phyloP scores from a whole-genome alignment of 2,797 vertebrate species.

The Mionectes olivaceus region DNA sequence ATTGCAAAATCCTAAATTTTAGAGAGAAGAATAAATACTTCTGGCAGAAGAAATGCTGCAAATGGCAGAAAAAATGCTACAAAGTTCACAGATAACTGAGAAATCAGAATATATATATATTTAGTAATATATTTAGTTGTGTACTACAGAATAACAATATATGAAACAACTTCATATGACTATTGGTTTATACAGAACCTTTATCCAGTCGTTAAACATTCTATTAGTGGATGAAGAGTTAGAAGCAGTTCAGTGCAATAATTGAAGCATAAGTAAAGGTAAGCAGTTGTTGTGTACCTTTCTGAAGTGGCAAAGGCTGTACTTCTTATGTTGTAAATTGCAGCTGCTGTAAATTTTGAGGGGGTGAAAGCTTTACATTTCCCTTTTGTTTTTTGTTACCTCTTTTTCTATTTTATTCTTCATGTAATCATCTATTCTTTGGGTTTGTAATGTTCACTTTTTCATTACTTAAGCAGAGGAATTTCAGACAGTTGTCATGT shows the following conservation, averaged over 20 bases:
- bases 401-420: background rate
- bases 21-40: background rate
- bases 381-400: background rate
- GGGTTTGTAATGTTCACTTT: background rate
- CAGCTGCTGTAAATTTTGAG: background rate
- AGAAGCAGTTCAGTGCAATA: background rate
- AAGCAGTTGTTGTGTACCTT: background rate
- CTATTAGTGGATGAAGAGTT: background rate
- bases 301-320: background rate
- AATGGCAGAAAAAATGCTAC: background rate
- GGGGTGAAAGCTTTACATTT: background rate
- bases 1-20: slow-evolving; percentile 1
- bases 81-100: background rate
- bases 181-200: background rate
- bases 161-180: background rate
- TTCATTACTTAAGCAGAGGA: background rate
- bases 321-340: background rate
- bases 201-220: background rate
- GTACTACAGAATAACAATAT: background rate
- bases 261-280: background rate
- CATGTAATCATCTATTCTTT: background rate
- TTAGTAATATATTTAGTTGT: background rate
- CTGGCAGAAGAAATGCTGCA: background rate
- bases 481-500: background rate
- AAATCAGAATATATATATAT: background rate